Conservation (phyloP, 2,113 vertebrate species). For the Strix uralensis region DNA sequence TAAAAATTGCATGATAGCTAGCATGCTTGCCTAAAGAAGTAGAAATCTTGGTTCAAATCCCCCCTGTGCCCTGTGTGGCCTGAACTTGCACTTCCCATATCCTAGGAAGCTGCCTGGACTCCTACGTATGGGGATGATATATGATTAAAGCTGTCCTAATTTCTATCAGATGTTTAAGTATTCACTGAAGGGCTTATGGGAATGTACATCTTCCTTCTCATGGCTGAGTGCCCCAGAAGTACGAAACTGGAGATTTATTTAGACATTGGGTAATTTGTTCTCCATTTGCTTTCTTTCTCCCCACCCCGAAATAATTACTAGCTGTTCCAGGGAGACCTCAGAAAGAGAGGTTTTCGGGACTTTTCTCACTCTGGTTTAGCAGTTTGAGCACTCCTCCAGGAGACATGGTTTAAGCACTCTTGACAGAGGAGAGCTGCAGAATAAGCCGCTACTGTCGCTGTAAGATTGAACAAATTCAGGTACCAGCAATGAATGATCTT, state of each 20-base stretch:
- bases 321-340: background rate
- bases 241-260: background rate
- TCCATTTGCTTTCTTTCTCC: background rate
- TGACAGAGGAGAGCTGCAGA: background rate
- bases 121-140: background rate
- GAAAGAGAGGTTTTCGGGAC: background rate
- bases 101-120: background rate
- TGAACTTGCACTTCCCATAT: background rate
- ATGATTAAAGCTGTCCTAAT: conserved; percentile 2
- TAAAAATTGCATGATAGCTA: background rate
- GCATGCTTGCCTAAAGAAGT: background rate
- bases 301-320: background rate
- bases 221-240: background rate
- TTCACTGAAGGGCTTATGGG: background rate
- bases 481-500: background rate
- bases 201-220: background rate
- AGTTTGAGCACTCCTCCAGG: background rate
- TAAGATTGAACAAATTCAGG: background rate
- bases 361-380: background rate
- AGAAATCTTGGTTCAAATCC: background rate
- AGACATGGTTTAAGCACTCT: background rate
- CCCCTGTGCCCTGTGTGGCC: background rate
- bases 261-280: background rate
- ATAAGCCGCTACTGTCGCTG: background rate
- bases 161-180: background rate